Percentiles rank a stretch among this genome's conserved stretches.
Conservation (phyloP, 2,113 vertebrate genomes). For the Ptilonorhynchus violaceus region DNA sequence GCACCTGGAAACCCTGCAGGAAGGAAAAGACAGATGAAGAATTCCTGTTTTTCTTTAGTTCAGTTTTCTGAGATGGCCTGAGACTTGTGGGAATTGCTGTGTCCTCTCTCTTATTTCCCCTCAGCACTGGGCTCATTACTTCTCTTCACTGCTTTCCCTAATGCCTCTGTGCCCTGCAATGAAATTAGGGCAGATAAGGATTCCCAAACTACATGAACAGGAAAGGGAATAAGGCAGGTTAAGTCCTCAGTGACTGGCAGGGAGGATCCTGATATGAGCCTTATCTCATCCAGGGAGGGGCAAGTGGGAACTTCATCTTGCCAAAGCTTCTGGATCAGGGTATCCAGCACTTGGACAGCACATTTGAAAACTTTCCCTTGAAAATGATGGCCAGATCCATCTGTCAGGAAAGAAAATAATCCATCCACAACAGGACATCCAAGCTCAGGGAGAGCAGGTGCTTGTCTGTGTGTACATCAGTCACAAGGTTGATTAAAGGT, state of each 20-base stretch:
- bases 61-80: not conserved
- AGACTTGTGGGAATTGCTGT: not conserved
- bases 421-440: not conserved
- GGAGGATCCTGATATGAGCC: not conserved
- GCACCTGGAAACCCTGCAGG: constrained; percentile 93
- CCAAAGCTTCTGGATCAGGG: not conserved
- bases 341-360: not conserved
- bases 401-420: not conserved
- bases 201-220: not conserved
- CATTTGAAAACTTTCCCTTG: not conserved
- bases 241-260: not conserved
- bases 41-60: not conserved
- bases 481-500: not conserved
- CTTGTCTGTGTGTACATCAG: not conserved
- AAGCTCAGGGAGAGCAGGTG: not conserved
- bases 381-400: not conserved
- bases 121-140: not conserved
- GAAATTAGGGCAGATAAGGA: not conserved
- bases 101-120: not conserved
- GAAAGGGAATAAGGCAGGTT: not conserved
- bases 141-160: not conserved
- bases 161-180: not conserved
- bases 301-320: not conserved
- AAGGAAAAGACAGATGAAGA: not conserved
- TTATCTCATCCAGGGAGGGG: not conserved